Evolutionary conservation across 2,888 invertebrate genomes (phyloP).

Genomic region (Synergus itoensis): DNA sequence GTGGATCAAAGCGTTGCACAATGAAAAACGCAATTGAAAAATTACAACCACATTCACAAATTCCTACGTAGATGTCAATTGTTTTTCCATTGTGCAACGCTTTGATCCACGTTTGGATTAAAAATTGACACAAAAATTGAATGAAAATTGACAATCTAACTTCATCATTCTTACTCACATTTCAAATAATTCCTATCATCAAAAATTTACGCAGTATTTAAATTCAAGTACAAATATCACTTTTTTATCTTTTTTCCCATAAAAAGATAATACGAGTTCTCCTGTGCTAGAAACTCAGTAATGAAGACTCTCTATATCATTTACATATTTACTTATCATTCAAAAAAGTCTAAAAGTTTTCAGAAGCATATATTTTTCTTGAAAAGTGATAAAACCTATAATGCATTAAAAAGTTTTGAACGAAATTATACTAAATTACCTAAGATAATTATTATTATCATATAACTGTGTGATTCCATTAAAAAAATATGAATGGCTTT

Average conservation of each 20-base stretch:
- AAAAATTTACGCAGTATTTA: too few relatives aligned
- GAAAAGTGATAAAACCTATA: background rate
- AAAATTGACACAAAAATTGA: too few relatives aligned
- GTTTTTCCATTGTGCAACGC: too few relatives aligned
- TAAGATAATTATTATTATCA: background rate
- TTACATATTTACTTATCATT: conserved; percentile 1
- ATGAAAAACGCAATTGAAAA: too few relatives aligned
- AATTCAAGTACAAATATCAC: background rate
- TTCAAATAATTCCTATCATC: too few relatives aligned
- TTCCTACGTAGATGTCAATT: too few relatives aligned
- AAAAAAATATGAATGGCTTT: background rate
- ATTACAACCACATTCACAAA: too few relatives aligned
- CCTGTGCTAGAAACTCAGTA: conserved; percentile 10
- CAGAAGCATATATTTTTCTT: background rate
- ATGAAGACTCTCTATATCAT: conserved; percentile 7
- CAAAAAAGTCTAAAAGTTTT: background rate
- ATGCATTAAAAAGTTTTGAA: background rate
- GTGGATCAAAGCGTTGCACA: too few relatives aligned
- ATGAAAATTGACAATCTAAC: too few relatives aligned
- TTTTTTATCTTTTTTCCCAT: background rate
- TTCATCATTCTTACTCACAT: background rate
- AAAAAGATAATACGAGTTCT: background rate
- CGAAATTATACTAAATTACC: background rate
- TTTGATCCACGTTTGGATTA: background rate
- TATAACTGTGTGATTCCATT: background rate